Evolutionary conservation across 2,888 invertebrate genomes (phyloP).

Genomic region (Polydrusus tereticollis): DNA sequence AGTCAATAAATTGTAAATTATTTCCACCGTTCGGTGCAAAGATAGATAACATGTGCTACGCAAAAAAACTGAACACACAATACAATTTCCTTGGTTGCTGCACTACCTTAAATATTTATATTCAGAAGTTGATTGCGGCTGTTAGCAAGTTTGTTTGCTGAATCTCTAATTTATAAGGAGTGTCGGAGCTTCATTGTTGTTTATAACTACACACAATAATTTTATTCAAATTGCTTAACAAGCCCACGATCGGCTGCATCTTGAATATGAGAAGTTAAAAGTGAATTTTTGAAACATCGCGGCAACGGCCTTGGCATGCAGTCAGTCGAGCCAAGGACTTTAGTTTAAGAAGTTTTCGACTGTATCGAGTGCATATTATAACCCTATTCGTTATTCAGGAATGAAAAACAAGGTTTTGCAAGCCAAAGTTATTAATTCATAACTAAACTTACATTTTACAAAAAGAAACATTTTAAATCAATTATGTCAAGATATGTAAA

Average conservation of each 20-base stretch:
- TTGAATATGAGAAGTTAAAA: slow-evolving; percentile 17
- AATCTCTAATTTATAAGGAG: slow-evolving; percentile 39
- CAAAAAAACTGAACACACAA: background rate
- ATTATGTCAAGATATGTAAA: no score
- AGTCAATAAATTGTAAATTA: no score
- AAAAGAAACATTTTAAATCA: no score
- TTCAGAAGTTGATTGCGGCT: slow-evolving; percentile 31
- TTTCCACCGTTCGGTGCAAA: no score
- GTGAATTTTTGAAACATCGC: slow-evolving; percentile 13
- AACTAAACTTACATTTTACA: no score
- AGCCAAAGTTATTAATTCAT: no score
- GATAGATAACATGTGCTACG: no score
- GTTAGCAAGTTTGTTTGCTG: slow-evolving; percentile 26
- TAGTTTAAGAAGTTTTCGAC: background rate
- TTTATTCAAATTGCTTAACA: slow-evolving; percentile 39
- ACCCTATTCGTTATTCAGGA: background rate
- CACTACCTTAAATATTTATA: slow-evolving; percentile 26
- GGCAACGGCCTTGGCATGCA: slow-evolving; percentile 25
- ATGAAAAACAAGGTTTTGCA: no score
- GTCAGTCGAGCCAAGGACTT: slow-evolving; percentile 24
- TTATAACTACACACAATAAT: slow-evolving; percentile 26
- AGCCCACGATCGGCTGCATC: slow-evolving; percentile 37
- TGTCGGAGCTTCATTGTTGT: slow-evolving; percentile 37
- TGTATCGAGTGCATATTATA: background rate
- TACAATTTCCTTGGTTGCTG: background rate